A percentile compares a stretch with the other conserved stretches of the same genome.
Conservation (phyloP, 2,797 vertebrate species). For the Mus caroli region DNA sequence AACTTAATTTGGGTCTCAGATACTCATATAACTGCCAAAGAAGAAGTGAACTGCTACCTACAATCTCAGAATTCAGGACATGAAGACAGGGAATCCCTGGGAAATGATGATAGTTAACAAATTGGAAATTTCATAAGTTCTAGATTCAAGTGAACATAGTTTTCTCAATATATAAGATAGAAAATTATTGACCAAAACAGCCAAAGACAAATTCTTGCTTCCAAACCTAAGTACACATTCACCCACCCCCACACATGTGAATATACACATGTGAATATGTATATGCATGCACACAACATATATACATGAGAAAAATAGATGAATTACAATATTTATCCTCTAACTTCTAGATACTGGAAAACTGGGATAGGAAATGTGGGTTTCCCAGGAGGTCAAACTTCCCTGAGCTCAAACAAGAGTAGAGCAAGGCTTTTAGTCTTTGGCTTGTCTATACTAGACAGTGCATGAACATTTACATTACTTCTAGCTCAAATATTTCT, state of each 20-base stretch:
- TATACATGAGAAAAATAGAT: neutral
- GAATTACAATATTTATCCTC: neutral
- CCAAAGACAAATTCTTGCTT: neutral
- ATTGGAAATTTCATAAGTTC: neutral
- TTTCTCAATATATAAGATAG: neutral
- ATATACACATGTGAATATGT: neutral
- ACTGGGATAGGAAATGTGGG: rapidly evolving
- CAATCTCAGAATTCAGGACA: neutral
- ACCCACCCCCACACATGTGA: neutral
- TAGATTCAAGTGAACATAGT: neutral
- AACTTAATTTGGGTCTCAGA: neutral
- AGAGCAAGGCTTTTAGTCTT: neutral
- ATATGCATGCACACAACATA: neutral
- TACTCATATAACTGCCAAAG: neutral
- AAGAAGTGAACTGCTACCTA: neutral
- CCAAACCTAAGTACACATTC: neutral
- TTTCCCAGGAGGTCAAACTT: neutral
- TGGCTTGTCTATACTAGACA: rapidly evolving
- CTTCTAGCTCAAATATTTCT: neutral
- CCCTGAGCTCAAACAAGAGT: neutral
- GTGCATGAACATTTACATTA: neutral
- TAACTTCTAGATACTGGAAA: neutral
- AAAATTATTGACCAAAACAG: neutral
- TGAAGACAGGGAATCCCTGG: no score
- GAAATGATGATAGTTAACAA: neutral